Percentiles rank a stretch among this genome's conserved stretches.
Evolutionary conservation across 1,140 invertebrate genomes (phyloP).

Genomic region (Caenorhabditis brenneri): DNA sequence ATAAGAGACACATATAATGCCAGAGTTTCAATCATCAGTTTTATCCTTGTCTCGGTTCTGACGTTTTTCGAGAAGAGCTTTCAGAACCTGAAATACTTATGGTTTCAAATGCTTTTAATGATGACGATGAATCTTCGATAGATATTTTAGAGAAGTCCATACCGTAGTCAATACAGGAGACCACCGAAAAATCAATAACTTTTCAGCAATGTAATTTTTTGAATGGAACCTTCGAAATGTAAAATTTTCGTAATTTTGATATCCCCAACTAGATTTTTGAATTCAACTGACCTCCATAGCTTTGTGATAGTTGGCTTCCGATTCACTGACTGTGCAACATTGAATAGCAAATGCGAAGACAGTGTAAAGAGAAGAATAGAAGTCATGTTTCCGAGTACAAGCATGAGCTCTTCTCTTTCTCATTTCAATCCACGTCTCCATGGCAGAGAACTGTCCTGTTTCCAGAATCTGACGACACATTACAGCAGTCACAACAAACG

Average conservation of each 20-base stretch:
- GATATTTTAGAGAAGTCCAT: too few species aligned
- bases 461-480: slow-evolving; percentile 11
- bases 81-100: background rate
- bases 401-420: slow-evolving; percentile 19
- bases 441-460: background rate
- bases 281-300: background rate
- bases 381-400: slow-evolving; percentile 8
- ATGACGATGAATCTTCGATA: too few species aligned
- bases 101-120: too few species aligned
- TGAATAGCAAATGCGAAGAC: background rate
- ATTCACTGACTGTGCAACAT: background rate
- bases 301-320: background rate
- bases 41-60: background rate
- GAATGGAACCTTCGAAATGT: too few species aligned
- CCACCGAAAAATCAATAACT: too few species aligned
- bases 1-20: too few species aligned
- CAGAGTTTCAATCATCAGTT: background rate
- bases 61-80: background rate
- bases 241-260: too few species aligned
- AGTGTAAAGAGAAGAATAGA: slow-evolving; percentile 17
- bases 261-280: too few species aligned
- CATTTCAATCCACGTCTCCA: slow-evolving; percentile 21
- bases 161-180: too few species aligned
- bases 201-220: too few species aligned
- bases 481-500: background rate